Evolutionary conservation across 2,113 vertebrate species (phyloP), one percentile per base, ranked within the genome.

Genomic region (Grallaria varia): DNA sequence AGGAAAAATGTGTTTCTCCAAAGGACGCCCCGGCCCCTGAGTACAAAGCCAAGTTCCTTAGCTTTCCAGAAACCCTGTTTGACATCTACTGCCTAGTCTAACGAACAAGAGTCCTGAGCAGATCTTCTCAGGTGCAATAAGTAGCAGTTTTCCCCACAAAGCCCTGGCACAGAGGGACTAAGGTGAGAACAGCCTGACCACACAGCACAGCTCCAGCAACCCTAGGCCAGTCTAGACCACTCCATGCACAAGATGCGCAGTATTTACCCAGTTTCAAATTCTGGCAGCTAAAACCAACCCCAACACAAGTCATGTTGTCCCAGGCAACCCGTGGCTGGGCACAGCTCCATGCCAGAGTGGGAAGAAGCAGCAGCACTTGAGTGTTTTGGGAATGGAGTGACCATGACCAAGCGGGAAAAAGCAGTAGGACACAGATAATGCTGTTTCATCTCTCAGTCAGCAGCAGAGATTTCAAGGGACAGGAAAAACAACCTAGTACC

Each of bases 201-300:
- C 60, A 10, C 59, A 80, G 50, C 81, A 50, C 0, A 7, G 52
- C 78, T 66, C 84, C 84, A 63, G 44, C 58, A 94, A 67, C 64
- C 56, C 60, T 60, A 67, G 64, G 84, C 47, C 77, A 95, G 77
- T 71, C 87, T 90, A 75, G 68, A 89, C 71, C 45, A 28, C n/a
- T 4, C 55, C 0, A 4, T 4, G 83, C 23, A 49, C 80, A 91
- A 74, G 47, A 12, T 39, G 55, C 0, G 0, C 45, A 25, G 17
- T 4, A 33, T 58, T 63, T 55, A 63, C 35, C 31, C 16, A 0
- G 23, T n/a, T 83, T 69, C 87, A 78, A 33, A 69, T 77, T 60
- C 1, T 63, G 76, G 77, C 87, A 83, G 64, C 83, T 9, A 19
- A 87, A 80, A 89, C 22, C 59, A 45, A 10, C 20, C 4, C 1